These are phyloP conservation scores for Zaprionus lineosus DNA, from an alignment of 2,888 invertebrate genomes.

Conservation along the genomic window DNA sequence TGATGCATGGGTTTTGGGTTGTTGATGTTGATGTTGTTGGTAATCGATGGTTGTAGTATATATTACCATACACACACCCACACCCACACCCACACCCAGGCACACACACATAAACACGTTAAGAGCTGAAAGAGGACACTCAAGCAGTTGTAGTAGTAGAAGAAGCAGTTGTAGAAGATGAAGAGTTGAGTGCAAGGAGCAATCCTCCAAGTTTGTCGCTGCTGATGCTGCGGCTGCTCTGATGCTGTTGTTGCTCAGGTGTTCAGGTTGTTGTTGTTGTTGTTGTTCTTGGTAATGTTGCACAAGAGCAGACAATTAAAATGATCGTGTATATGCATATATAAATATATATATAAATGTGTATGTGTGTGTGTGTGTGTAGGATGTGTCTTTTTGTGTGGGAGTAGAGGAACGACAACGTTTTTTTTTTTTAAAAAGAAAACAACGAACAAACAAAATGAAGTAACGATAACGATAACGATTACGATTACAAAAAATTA, in stretches of 20 bases:
- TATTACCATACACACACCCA: not conserved
- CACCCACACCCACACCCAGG: not conserved
- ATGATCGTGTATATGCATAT: too few relatives aligned
- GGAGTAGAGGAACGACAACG: slow-evolving; percentile 46
- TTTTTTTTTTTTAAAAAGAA: too few relatives aligned
- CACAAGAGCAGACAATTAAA: too few relatives aligned
- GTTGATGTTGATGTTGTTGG: not conserved
- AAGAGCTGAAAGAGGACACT: not conserved
- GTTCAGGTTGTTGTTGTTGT: too few relatives aligned
- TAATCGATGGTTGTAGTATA: slow-evolving; percentile 2
- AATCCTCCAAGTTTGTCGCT: too few relatives aligned
- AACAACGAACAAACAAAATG: not conserved
- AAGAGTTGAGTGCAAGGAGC: too few relatives aligned
- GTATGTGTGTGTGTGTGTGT: too few relatives aligned
- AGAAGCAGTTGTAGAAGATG: not conserved
- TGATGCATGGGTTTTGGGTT: not conserved
- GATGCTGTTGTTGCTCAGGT: too few relatives aligned
- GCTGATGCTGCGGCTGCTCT: not conserved
- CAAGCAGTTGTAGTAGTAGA: not conserved
- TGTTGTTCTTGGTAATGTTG: too few relatives aligned
- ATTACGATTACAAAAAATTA: slow-evolving; percentile 7
- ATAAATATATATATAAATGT: too few relatives aligned
- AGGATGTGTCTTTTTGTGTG: too few relatives aligned
- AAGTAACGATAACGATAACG: not conserved
- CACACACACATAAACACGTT: not conserved